Evolutionary conservation across 2,113 vertebrate genomes (phyloP).

Genomic region (Nerophis lumbriciformis): DNA sequence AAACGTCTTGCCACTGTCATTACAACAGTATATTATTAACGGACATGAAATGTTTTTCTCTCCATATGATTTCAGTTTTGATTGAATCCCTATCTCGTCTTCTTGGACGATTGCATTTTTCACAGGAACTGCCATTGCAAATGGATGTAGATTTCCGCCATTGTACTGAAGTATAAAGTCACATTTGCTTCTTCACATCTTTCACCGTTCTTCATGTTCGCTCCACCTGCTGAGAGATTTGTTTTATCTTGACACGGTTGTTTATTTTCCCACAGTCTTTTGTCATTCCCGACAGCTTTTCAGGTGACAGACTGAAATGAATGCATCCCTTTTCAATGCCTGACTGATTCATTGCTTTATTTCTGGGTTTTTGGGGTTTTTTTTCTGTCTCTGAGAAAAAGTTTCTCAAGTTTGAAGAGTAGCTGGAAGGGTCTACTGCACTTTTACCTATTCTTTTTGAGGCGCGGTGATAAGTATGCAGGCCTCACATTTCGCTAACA

Average conservation of each 20-base stretch:
- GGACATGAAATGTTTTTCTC: conserved; percentile 23
- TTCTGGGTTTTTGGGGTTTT: conserved; percentile 10
- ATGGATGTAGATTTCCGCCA: conserved; percentile 36
- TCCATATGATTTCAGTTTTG: conserved; percentile 35
- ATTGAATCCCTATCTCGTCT: conserved; percentile 46
- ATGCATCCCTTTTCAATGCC: conserved; percentile 19
- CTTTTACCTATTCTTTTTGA: conserved; percentile 18
- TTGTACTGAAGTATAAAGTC: conserved; percentile 42
- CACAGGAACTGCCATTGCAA: conserved; percentile 37
- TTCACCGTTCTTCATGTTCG: conserved; percentile 11
- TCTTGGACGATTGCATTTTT: conserved; percentile 45
- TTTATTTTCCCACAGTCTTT: conserved; percentile 37
- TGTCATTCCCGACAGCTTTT: conserved; percentile 34
- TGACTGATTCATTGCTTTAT: conserved; percentile 28
- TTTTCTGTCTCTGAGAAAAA: conserved; percentile 13
- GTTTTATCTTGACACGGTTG: conserved; percentile 28
- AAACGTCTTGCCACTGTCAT: conserved; percentile 3
- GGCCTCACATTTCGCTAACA: conserved; percentile 10
- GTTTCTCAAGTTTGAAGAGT: conserved; percentile 26
- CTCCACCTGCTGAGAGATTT: conserved; percentile 29
- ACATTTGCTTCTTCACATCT: conserved; percentile 19
- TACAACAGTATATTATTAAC: conserved; percentile 2
- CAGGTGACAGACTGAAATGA: conserved; percentile 29
- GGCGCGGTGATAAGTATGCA: conserved; percentile 4
- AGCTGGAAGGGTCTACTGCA: conserved; percentile 15